Base-by-base conservation (phyloP, 2,113 vertebrate genomes). In the Clarias gariepinus region DNA sequence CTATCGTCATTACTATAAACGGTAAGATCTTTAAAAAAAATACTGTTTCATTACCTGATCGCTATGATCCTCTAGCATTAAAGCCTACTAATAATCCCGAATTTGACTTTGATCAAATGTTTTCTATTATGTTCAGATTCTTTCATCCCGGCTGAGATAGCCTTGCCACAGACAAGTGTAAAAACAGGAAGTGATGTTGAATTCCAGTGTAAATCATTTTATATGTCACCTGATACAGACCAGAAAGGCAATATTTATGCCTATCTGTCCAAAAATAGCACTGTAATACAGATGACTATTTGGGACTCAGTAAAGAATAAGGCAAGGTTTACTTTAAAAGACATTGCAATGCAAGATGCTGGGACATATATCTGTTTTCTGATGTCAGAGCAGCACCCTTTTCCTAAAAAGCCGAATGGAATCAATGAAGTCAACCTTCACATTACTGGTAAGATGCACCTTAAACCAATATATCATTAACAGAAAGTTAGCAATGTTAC, bases 381-480 rank as follows among this genome's bases (percentile, higher is more conserved):
- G 15, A 52, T 85, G 55, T 61, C 83, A 73, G 74, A 85, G 19
- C 53, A 58, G 2, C 68, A 33, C 8, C 74, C 64, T 87, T 47
- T 81, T 41, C 63, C 25, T 12, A 12, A 66, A 64, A 85, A 28
- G n/a, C 82, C 87, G 23, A 33, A 19, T 79, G 91, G 89, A 60
- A 87, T 88, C 47, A 91, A 91, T 23, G 0, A 3, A 3, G 87
- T 91, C 0, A 52, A 83, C 21, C 82, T 94, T n/a, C 0, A 89
- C 12, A 86, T 47, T 52, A 86, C n/a, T 23, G 83, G 63, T 82
- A 89, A 87, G 71, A 63, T 58, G 1, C 6, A 33, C 3, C 3
- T 23, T 30, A 9, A n/a, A 71, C 3, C 12, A 28, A 57, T 13
- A 85, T 8, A 53, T 23, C 1, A 9, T 53, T 28, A 77, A 76